A percentile compares a stretch with the other conserved stretches of the same genome.
Conservation (phyloP, 2,113 vertebrate genomes). For the Thamnophis sirtalis region DNA sequence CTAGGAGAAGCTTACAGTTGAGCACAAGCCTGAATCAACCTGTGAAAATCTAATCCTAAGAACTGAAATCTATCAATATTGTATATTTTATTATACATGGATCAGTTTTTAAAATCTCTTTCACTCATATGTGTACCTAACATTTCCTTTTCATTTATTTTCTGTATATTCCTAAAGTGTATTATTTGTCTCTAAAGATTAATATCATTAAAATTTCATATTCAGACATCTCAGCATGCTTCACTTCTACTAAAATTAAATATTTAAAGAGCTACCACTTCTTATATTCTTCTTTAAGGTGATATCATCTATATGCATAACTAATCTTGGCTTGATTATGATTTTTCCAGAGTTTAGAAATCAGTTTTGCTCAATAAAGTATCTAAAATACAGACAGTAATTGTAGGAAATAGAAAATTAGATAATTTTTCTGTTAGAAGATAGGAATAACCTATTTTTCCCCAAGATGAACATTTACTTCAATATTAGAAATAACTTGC, state of each 20-base stretch:
- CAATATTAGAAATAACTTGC: neutral
- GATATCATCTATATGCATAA: neutral
- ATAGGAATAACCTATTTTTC: neutral
- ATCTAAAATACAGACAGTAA: neutral
- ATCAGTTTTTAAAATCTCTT: neutral
- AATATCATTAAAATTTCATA: neutral
- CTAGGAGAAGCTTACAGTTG: neutral
- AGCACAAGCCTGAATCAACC: neutral
- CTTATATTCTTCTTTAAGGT: neutral
- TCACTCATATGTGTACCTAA: neutral
- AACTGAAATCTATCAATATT: neutral
- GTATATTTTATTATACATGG: neutral
- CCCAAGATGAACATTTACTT: neutral
- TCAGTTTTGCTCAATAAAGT: accelerated
- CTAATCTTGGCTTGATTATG: neutral
- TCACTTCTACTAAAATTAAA: neutral
- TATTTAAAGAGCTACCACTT: neutral
- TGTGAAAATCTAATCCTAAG: neutral
- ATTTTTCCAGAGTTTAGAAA: neutral
- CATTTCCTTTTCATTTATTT: neutral
- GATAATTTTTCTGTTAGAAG: neutral
- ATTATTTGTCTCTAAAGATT: neutral
- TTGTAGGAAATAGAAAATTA: conserved; percentile 1
- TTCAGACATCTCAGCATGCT: neutral
- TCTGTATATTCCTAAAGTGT: neutral